Conservation (phyloP, 2,113 vertebrate genomes). For the Urocitellus parryii region DNA sequence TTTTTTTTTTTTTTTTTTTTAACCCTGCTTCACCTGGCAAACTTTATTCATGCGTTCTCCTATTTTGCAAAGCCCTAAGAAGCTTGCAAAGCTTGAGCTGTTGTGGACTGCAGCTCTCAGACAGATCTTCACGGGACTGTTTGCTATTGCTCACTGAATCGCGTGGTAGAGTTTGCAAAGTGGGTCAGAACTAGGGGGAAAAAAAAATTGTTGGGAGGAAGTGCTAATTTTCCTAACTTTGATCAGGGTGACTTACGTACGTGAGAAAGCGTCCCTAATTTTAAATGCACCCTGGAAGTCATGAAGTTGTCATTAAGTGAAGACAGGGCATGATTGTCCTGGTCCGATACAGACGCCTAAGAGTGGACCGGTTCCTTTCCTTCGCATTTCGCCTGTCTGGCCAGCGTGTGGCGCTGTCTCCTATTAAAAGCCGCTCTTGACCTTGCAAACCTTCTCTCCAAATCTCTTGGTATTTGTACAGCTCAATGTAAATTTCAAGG, state of each 20-base stretch:
- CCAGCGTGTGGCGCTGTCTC: slow-evolving; percentile 87
- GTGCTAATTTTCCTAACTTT: background rate
- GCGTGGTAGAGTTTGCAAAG: background rate
- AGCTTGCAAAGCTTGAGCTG: background rate
- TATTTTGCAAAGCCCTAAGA: background rate
- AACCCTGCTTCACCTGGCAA: background rate
- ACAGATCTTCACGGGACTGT: background rate
- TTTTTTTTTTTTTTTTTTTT: no score
- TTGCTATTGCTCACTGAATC: background rate
- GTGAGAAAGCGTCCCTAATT: background rate
- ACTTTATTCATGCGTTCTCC: background rate
- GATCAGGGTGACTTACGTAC: background rate
- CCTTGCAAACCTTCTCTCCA: background rate
- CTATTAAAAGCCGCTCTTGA: slow-evolving; percentile 66
- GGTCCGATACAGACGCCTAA: background rate
- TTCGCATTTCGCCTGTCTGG: background rate
- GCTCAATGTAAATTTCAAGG: background rate
- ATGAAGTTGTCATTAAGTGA: background rate
- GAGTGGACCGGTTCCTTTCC: background rate
- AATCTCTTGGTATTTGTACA: background rate
- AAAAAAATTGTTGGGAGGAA: background rate
- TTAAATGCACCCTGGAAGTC: background rate
- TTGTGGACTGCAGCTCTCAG: background rate
- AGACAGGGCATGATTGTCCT: background rate
- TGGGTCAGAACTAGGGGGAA: background rate